phyloP scores from a whole-genome alignment of 2,888 invertebrate genomes.

The Cataglyphis rosenhaueri region DNA sequence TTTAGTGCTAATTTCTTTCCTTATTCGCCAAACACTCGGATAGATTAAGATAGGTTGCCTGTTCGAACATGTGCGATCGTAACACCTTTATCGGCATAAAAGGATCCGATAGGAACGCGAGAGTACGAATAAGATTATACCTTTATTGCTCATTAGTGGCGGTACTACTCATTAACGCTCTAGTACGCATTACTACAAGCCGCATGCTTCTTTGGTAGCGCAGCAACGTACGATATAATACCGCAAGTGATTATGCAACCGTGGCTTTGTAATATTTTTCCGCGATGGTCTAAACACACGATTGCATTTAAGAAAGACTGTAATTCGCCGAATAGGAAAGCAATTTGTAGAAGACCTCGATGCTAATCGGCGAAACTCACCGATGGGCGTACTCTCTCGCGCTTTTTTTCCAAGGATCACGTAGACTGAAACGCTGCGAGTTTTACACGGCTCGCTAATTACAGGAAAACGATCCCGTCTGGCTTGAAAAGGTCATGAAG shows the following conservation, averaged over 20 bases:
- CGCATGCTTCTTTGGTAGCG: conserved; percentile 32
- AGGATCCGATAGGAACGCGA: conserved; percentile 28
- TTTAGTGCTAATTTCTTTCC: conserved; percentile 22
- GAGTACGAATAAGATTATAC: conserved; percentile 49
- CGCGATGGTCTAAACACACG: conserved; percentile 20
- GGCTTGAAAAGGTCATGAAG: conserved; percentile 39
- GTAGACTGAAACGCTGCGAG: conserved; percentile 28
- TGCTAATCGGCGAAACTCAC: conserved; percentile 54
- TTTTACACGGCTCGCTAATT: conserved; percentile 45
- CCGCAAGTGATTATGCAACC: conserved; percentile 49
- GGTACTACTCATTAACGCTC: conserved; percentile 64
- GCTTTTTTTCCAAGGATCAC: conserved; percentile 31
- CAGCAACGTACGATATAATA: conserved; percentile 15
- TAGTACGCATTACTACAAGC: conserved; percentile 47
- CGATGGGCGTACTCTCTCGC: conserved; percentile 18
- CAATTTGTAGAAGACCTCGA: conserved; percentile 52
- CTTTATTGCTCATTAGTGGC: conserved; percentile 64
- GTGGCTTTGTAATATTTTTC: conserved; percentile 40
- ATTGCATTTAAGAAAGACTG: conserved; percentile 13
- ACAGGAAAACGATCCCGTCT: conserved; percentile 36
- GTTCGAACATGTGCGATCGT: conserved; percentile 5
- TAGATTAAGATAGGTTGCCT: conserved; percentile 30
- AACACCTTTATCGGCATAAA: conserved; percentile 55
- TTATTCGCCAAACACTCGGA: neutral
- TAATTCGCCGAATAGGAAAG: conserved; percentile 44